phyloP scores from a whole-genome alignment of 2,113 vertebrate species.

The Prietella phreatophila region DNA sequence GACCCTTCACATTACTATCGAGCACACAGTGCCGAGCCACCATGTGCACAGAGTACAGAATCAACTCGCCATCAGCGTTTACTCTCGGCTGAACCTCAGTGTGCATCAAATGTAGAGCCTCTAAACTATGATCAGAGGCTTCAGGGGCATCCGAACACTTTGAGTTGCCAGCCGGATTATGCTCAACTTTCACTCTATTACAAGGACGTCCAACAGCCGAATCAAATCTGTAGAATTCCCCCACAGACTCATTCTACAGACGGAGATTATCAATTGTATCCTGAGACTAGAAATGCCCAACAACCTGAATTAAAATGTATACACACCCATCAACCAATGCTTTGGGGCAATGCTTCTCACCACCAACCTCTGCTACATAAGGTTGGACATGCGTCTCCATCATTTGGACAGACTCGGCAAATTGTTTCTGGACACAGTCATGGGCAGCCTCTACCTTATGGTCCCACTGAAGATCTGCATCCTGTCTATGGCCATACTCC shows the following conservation, averaged over 20 bases:
- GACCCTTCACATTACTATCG: constrained; percentile 43
- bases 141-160: constrained; percentile 60
- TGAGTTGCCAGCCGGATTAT: constrained; percentile 65
- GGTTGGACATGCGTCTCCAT: background rate
- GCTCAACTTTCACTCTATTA: constrained; percentile 49
- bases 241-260: constrained; percentile 15
- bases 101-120: constrained; percentile 48
- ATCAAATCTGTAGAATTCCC: constrained; percentile 9
- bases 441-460: constrained; percentile 28
- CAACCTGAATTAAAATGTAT: constrained; percentile 32
- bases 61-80: background rate
- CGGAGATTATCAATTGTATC: constrained; percentile 21
- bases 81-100: constrained; percentile 15
- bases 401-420: constrained; percentile 8
- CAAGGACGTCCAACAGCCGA: constrained; percentile 12
- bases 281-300: constrained; percentile 22
- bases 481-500: constrained; percentile 35
- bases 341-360: background rate
- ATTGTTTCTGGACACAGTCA: constrained; percentile 21
- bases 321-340: constrained; percentile 9
- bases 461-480: constrained; percentile 35
- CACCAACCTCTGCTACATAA: constrained; percentile 28
- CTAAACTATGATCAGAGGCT: constrained; percentile 54
- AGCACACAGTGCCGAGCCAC: constrained; percentile 46
- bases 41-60: constrained; percentile 14